phyloP scores from a whole-genome alignment of 2,113 vertebrate species.

The Eubucco bourcierii region DNA sequence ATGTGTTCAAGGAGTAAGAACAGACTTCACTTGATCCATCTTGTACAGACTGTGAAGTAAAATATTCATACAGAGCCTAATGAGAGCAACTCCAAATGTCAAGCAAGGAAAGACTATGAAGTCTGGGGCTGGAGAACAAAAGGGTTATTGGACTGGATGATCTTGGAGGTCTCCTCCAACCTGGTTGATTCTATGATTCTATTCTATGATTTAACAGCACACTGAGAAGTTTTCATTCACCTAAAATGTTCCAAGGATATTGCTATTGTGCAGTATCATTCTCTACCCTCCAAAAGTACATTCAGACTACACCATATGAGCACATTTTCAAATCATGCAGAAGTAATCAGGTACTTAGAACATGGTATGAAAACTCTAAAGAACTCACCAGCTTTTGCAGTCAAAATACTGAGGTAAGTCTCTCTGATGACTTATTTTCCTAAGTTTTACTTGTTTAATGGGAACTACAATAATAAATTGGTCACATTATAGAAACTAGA shows the following conservation, averaged over 20 bases:
- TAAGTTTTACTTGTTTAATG: not conserved
- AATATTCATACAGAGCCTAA: not conserved
- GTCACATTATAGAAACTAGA: not conserved
- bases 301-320: not conserved
- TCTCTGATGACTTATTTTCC: not conserved
- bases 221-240: not conserved
- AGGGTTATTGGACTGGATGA: not conserved
- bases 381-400: not conserved
- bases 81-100: not conserved
- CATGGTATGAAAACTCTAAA: not conserved
- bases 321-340: not conserved
- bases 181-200: too few relatives aligned
- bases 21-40: not conserved
- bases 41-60: not conserved
- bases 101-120: not conserved
- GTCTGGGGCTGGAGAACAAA: not conserved
- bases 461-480: not conserved
- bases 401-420: not conserved
- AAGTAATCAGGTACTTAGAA: not conserved
- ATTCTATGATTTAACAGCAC: not conserved
- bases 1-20: not conserved
- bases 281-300: not conserved
- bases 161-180: too few relatives aligned
- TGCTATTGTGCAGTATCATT: not conserved
- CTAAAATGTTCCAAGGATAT: not conserved